Conservation (phyloP, 2,113 vertebrate genomes). For the Haplochromis vanheusdeni region DNA sequence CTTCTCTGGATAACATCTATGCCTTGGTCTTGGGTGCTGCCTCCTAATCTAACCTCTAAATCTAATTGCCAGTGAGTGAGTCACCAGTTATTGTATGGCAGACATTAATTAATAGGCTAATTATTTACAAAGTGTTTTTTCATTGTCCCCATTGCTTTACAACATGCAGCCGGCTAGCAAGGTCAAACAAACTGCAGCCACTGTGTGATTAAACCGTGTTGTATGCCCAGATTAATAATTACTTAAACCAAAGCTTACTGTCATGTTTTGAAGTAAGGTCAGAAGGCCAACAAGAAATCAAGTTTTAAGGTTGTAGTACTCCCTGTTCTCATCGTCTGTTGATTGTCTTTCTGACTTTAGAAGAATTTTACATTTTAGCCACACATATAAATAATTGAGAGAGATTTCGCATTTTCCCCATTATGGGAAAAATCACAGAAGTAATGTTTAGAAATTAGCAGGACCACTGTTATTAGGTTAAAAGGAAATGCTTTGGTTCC, state of each 20-base stretch:
- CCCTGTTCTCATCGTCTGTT: not conserved
- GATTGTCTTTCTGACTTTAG: not conserved
- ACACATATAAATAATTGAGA: not conserved
- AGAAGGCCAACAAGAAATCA: not conserved
- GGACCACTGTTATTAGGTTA: not conserved
- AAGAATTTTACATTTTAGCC: not conserved
- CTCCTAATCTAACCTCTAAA: not conserved
- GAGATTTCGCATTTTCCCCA: not conserved
- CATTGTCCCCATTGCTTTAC: not conserved
- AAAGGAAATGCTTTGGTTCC: not conserved
- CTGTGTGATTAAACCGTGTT: not conserved
- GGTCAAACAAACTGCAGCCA: not conserved
- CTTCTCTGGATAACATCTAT: not conserved
- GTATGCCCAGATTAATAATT: not conserved
- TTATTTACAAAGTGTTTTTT: not conserved
- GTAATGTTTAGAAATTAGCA: not conserved
- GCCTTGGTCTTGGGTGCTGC: not conserved
- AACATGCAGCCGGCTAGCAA: not conserved
- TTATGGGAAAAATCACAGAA: not conserved
- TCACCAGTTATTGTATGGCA: not conserved
- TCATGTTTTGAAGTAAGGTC: not conserved
- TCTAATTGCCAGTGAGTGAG: not conserved
- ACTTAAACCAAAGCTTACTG: not conserved
- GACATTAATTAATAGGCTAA: not conserved
- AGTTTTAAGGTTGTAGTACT: not conserved